Percentiles rank a stretch among this genome's conserved stretches.
These are phyloP conservation scores for Hiodon tergisus DNA, from an alignment of 2,113 vertebrate species.

Conservation along the genomic window DNA sequence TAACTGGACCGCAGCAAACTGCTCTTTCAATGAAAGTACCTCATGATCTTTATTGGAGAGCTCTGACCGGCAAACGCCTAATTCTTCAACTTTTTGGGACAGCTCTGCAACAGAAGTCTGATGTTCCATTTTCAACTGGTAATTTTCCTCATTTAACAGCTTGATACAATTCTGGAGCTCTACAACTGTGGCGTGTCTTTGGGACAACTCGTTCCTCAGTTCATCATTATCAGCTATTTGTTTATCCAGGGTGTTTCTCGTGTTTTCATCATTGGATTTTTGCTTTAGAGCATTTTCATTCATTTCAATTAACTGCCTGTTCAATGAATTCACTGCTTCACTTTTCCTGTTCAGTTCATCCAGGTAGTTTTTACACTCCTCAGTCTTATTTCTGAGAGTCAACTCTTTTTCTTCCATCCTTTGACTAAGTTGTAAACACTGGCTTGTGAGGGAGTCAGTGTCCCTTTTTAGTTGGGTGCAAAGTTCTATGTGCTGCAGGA, in stretches of 20 bases:
- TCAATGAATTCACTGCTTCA: conserved; percentile 51
- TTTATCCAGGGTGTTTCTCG: conserved; percentile 45
- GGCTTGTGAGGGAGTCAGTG: conserved; percentile 47
- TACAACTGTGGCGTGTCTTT: conserved; percentile 45
- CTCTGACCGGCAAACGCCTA: conserved; percentile 49
- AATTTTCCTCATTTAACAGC: conserved; percentile 58
- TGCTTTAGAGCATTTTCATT: conserved; percentile 52
- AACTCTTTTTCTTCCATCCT: conserved; percentile 54
- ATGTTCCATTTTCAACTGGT: conserved; percentile 58
- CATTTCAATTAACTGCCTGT: conserved; percentile 51
- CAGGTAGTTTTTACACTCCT: conserved; percentile 49
- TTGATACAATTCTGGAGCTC: conserved; percentile 55
- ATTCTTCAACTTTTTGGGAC: conserved; percentile 50
- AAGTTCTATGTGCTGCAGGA: conserved; percentile 40
- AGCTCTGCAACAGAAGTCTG: conserved; percentile 43
- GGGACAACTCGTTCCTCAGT: conserved; percentile 48
- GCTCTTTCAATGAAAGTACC: conserved; percentile 53
- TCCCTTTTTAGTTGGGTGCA: conserved; percentile 49
- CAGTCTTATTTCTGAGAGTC: conserved; percentile 34
- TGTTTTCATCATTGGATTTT: conserved; percentile 50
- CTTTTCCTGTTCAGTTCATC: conserved; percentile 56
- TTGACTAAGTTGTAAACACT: conserved; percentile 44
- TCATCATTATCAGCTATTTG: conserved; percentile 47
- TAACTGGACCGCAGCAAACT: conserved; percentile 44
- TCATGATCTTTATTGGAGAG: conserved; percentile 48